Evolutionary conservation across 1,140 invertebrate species (phyloP), one percentile per base, ranked within the genome.

Genomic region (Bicyclus anynana): DNA sequence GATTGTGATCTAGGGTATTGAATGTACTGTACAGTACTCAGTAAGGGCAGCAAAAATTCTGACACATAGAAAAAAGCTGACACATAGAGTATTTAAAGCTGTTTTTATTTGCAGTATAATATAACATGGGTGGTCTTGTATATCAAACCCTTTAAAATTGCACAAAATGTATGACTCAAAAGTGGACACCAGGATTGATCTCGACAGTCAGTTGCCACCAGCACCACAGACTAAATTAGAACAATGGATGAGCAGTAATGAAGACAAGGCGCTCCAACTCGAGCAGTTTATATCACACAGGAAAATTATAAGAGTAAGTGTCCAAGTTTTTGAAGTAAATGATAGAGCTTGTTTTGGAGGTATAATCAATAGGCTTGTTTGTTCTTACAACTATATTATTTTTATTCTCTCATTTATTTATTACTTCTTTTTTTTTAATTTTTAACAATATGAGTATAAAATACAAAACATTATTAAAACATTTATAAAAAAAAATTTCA

Each of bases 261-360:
- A 56, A 12, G 26, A 48, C 27, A 38, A 35, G 12, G 20, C 44
- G 9, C 44, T 35, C 23, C 26, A 53, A 20, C 47, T 55, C 51
- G 61, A 59, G 44, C 69, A 67, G 53, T 54, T 59, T 38, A 47
- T 70, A 16, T 69, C 77, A 51, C 74, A 82, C 66, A 77, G 67
- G 37, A 82, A 77, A 72, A 69, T 78, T 67, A 67, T 80, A 55
- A 75, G 79, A 65, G 79, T 82, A 69, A 73, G 76, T 55, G 6
- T 5, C 33, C 12, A 35, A n/a, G n/a, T n/a, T n/a, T n/a, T n/a
- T n/a, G n/a, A n/a, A n/a, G n/a, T n/a, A n/a, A n/a, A n/a, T n/a
- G n/a, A n/a, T n/a, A n/a, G 13, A 17, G 37, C 7, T 40, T 18
- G 2, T 40, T n/a, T n/a, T n/a, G n/a, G n/a, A n/a, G n/a, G n/a